These are phyloP conservation scores for Melanargia galathea DNA, from an alignment of 2,888 invertebrate genomes.

Conservation along the genomic window DNA sequence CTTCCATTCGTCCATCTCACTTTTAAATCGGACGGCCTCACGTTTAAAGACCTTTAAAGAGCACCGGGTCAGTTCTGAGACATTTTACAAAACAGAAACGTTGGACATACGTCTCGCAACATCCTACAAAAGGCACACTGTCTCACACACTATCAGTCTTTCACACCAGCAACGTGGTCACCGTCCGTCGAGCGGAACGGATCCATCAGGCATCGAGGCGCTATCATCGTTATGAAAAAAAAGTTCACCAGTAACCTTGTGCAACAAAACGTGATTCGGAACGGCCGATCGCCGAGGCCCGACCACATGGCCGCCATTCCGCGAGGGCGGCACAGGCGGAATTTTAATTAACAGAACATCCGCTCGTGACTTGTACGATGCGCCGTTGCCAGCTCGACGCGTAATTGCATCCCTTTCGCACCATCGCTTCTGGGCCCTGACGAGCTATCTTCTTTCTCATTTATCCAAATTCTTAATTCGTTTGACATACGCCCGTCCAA, in stretches of 20 bases:
- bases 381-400: conserved; percentile 73
- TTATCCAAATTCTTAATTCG: conserved; percentile 52
- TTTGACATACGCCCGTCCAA: conserved; percentile 50
- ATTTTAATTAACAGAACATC: conserved; percentile 83
- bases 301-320: conserved; percentile 82
- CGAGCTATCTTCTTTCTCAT: conserved; percentile 50
- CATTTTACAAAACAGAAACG: conserved; percentile 49
- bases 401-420: conserved; percentile 62
- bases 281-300: conserved; percentile 76
- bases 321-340: conserved; percentile 82
- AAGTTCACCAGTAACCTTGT: conserved; percentile 70
- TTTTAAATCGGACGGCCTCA: conserved; percentile 73
- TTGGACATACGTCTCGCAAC: conserved; percentile 56
- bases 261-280: conserved; percentile 77
- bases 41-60: conserved; percentile 75
- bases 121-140: conserved; percentile 52
- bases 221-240: conserved; percentile 63
- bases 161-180: conserved; percentile 64
- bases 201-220: conserved; percentile 60
- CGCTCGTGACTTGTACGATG: conserved; percentile 76
- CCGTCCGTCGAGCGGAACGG: conserved; percentile 60
- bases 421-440: conserved; percentile 47
- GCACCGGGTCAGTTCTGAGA: conserved; percentile 80
- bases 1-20: conserved; percentile 57
- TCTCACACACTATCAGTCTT: conserved; percentile 66